Evolutionary conservation across 2,797 vertebrate species (phyloP).

Genomic region (Tinamus major): DNA sequence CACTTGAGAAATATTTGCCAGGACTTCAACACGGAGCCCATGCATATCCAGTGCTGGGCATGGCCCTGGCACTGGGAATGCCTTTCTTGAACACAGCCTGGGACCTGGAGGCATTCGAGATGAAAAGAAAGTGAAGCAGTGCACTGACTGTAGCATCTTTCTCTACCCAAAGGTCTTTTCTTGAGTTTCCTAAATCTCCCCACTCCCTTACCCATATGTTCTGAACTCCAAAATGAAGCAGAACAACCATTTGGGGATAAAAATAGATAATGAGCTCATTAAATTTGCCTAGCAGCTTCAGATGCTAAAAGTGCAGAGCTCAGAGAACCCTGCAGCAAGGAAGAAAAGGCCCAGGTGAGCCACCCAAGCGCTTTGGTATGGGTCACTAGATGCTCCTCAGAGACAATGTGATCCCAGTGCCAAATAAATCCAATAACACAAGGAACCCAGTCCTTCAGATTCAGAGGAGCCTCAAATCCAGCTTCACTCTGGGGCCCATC

Average conservation of each 20-base stretch:
- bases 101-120: neutral
- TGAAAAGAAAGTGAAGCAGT: neutral
- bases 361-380: neutral
- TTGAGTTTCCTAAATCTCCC: neutral
- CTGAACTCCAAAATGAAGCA: neutral
- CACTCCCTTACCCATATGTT: neutral
- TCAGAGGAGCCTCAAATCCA: neutral
- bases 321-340: neutral
- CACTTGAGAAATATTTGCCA: neutral
- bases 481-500: neutral
- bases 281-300: neutral
- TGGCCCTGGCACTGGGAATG: too few relatives aligned
- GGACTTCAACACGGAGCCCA: neutral
- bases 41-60: too few relatives aligned
- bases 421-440: accelerated
- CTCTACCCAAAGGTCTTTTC: neutral
- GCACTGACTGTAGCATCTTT: neutral
- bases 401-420: neutral
- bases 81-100: neutral
- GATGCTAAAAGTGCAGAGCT: neutral
- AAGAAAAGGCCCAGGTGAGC: accelerated
- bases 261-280: neutral
- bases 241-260: neutral
- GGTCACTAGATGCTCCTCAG: accelerated
- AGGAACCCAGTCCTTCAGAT: neutral